A percentile compares a stretch with the other conserved stretches of the same genome.
Evolutionary conservation across 2,113 vertebrate genomes (phyloP).

Genomic region (Anser cygnoides): DNA sequence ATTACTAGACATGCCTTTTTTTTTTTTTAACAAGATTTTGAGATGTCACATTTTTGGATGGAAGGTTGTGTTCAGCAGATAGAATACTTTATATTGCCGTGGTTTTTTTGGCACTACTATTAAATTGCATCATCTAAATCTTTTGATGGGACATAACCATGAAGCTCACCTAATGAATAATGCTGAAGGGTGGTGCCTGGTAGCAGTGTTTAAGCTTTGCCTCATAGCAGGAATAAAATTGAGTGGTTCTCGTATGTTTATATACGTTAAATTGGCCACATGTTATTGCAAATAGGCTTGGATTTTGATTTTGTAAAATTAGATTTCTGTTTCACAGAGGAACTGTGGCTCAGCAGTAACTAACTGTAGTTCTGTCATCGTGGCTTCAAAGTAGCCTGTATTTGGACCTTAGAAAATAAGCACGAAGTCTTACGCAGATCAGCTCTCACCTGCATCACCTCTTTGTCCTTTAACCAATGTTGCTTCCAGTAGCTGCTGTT

Average conservation of each 20-base stretch:
- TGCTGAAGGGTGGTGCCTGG: neutral
- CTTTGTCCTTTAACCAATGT: neutral
- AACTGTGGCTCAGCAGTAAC: neutral
- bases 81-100: neutral
- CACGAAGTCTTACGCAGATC: neutral
- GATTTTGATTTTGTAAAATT: neutral
- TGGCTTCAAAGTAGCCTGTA: neutral
- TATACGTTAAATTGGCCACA: accelerated
- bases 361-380: neutral
- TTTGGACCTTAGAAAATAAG: neutral
- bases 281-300: neutral
- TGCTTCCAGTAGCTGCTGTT: neutral
- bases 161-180: accelerated
- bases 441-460: neutral
- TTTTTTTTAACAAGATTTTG: neutral
- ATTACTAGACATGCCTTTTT: neutral
- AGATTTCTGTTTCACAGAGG: neutral
- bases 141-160: neutral
- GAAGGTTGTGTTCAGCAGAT: neutral
- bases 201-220: neutral
- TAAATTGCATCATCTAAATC: neutral
- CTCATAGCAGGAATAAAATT: accelerated
- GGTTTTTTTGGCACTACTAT: neutral
- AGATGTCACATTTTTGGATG: neutral
- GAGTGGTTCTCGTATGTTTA: accelerated